These are phyloP conservation scores for Leucania comma DNA, from an alignment of 2,888 invertebrate genomes.

Conservation along the genomic window DNA sequence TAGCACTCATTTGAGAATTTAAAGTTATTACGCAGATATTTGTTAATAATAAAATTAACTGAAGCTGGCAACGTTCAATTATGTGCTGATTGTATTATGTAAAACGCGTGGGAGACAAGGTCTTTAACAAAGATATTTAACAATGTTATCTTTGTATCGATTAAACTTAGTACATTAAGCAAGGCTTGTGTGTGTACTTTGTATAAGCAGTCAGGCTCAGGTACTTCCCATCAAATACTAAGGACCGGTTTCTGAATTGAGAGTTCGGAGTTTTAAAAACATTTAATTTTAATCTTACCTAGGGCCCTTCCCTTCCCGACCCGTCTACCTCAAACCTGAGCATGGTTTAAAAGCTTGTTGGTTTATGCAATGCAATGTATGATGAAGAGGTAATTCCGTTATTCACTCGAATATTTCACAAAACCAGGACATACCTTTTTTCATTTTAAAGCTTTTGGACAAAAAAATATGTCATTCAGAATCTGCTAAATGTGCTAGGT, in stretches of 20 bases:
- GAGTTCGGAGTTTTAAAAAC: neutral
- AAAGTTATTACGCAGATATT: conserved; percentile 12
- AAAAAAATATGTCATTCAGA: too few species aligned
- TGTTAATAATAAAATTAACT: conserved; percentile 17
- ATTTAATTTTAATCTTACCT: too few species aligned
- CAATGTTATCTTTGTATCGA: conserved; percentile 48
- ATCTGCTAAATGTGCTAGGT: too few species aligned
- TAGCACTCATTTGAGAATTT: conserved; percentile 19
- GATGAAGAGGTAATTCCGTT: too few species aligned
- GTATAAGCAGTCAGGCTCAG: neutral
- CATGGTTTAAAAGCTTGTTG: too few species aligned
- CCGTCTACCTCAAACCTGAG: too few species aligned
- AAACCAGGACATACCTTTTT: too few species aligned
- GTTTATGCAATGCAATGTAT: too few species aligned
- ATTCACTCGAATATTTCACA: too few species aligned
- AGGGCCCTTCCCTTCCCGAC: too few species aligned
- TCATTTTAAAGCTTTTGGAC: too few species aligned
- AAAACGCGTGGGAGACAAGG: conserved; percentile 43
- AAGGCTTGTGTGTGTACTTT: conserved; percentile 1
- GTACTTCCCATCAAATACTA: neutral
- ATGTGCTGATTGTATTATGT: conserved; percentile 15
- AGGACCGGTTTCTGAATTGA: neutral
- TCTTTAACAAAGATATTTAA: conserved; percentile 37
- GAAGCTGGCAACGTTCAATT: neutral
- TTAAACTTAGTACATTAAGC: conserved; percentile 1